These are phyloP conservation scores for Pyxicephalus adspersus DNA, from an alignment of 2,113 vertebrate species.

Conservation along the genomic window DNA sequence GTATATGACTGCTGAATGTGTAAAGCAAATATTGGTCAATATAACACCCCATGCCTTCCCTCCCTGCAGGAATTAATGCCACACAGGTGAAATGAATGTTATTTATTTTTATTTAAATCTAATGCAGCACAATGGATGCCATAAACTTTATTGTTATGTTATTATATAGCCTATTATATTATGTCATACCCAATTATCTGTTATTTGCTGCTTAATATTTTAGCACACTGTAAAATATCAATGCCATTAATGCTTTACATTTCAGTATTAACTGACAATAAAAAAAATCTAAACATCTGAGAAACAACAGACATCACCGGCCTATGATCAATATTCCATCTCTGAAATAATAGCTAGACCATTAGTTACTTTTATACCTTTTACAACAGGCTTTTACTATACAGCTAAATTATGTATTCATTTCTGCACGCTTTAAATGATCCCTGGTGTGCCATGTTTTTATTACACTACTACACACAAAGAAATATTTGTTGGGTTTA, in stretches of 20 bases:
- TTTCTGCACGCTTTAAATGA: slow-evolving; percentile 49
- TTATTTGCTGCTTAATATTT: slow-evolving; percentile 17
- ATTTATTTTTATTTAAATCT: neutral
- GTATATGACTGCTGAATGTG: too few relatives aligned
- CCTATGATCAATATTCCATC: slow-evolving; percentile 60
- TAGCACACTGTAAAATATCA: neutral
- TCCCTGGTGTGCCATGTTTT: slow-evolving; percentile 47
- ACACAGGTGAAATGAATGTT: neutral
- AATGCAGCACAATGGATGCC: neutral
- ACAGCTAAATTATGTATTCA: slow-evolving; percentile 60
- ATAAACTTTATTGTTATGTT: neutral
- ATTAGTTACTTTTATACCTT: slow-evolving; percentile 63
- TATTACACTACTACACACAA: slow-evolving; percentile 23
- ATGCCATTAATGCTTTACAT: neutral
- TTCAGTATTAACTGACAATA: slow-evolving; percentile 58
- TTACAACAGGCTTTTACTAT: slow-evolving; percentile 63
- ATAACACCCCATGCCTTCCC: neutral
- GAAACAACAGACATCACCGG: slow-evolving; percentile 47
- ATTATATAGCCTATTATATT: slow-evolving; percentile 5
- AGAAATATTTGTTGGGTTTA: slow-evolving; percentile 56
- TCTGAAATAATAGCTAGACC: slow-evolving; percentile 59
- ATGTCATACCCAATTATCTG: neutral
- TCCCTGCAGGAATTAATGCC: neutral
- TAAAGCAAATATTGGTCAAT: too few relatives aligned
- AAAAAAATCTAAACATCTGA: slow-evolving; percentile 41